These are phyloP conservation scores for Rousettus madagascariensis DNA, from an alignment of 2,797 vertebrate genomes.

Conservation along the genomic window DNA sequence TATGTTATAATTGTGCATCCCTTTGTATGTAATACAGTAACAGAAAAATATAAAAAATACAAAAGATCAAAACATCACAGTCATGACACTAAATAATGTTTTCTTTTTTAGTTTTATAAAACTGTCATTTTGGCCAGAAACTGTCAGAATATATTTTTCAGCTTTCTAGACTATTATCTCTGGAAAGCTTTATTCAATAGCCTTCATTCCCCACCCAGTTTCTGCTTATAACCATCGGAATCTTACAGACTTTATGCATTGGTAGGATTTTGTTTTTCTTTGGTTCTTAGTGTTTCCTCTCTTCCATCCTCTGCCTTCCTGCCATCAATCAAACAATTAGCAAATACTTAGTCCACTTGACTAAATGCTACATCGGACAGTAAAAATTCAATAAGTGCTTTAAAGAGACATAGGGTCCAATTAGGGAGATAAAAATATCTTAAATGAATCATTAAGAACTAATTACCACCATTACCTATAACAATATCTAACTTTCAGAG, in stretches of 20 bases:
- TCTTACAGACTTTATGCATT: neutral
- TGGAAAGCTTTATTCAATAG: neutral
- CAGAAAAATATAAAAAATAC: constrained; percentile 30
- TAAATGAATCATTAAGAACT: constrained; percentile 9
- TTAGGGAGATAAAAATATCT: constrained; percentile 38
- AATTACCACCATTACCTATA: neutral
- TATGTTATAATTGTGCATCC: neutral
- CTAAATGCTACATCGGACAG: neutral
- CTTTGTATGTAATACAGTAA: neutral
- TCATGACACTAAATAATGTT: neutral
- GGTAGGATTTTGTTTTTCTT: neutral
- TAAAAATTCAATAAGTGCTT: neutral
- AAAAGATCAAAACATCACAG: constrained; percentile 6
- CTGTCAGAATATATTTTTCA: neutral
- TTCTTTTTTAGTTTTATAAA: constrained; percentile 38
- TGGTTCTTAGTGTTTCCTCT: neutral
- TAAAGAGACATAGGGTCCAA: neutral
- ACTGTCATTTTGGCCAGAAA: constrained; percentile 16
- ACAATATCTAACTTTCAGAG: constrained; percentile 10
- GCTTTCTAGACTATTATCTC: constrained; percentile 30
- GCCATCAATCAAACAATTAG: constrained; percentile 29
- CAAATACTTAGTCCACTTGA: neutral
- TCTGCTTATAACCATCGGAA: neutral
- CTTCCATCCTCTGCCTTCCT: neutral
- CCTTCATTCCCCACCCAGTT: neutral